Percentiles rank a stretch among this genome's conserved stretches.
phyloP scores from a whole-genome alignment of 2,888 invertebrate species.

The Drymonia ruficornis region DNA sequence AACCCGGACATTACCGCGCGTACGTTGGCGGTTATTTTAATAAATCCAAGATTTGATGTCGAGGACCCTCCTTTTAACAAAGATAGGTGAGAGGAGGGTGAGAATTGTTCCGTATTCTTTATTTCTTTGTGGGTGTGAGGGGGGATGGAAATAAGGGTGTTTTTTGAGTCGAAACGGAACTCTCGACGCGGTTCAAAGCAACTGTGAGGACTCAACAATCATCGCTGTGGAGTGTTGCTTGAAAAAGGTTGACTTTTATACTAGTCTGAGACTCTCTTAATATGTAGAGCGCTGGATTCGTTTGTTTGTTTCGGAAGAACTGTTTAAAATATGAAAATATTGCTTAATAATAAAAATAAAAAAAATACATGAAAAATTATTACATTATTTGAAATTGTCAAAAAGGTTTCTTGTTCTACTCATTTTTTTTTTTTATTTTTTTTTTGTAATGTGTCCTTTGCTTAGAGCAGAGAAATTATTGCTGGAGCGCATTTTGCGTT shows the following conservation, averaged over 20 bases:
- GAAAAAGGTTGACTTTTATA: slow-evolving; percentile 1
- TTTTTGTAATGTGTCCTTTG: no score
- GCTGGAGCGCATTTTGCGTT: no score
- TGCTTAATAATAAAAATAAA: no score
- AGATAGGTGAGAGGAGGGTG: slow-evolving; percentile 13
- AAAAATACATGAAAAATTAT: no score
- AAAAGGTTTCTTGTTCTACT: no score
- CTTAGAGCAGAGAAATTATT: no score
- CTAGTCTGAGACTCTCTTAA: background rate
- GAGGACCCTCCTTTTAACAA: background rate
- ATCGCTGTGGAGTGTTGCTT: slow-evolving; percentile 3
- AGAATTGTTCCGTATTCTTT: slow-evolving; percentile 31
- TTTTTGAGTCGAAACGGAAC: slow-evolving; percentile 4
- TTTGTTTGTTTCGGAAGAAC: background rate
- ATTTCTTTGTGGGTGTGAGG: slow-evolving; percentile 14
- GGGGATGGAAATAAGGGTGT: slow-evolving; percentile 20
- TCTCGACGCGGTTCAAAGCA: slow-evolving; percentile 6
- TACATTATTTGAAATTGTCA: no score
- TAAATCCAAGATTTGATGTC: slow-evolving; percentile 49
- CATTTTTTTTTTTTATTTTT: no score
- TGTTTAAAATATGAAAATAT: no score
- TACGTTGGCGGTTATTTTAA: slow-evolving; percentile 57
- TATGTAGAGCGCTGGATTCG: background rate
- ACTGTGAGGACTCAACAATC: slow-evolving; percentile 2
- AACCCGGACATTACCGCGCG: slow-evolving; percentile 32